phyloP scores from a whole-genome alignment of 2,888 invertebrate genomes.

The Dermolepida albohirtum region DNA sequence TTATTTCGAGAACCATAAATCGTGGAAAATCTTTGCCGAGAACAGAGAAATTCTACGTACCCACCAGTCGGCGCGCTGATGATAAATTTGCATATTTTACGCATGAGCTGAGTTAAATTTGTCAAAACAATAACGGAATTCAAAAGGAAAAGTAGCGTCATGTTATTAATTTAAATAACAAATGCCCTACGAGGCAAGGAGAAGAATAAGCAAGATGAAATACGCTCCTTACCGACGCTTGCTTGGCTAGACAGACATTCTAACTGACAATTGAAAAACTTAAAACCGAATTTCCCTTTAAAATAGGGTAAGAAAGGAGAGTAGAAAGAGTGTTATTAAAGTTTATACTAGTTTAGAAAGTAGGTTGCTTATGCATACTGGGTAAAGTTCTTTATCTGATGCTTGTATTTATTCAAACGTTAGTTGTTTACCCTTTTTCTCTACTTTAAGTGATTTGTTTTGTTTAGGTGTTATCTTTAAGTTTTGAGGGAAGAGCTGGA shows the following conservation, averaged over 20 bases:
- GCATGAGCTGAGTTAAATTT: slow-evolving; percentile 43
- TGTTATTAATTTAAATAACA: slow-evolving; percentile 39
- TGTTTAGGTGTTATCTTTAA: background rate
- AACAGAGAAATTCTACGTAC: slow-evolving; percentile 3
- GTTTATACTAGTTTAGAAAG: slow-evolving; percentile 11
- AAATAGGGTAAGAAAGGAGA: background rate
- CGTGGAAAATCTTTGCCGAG: slow-evolving; percentile 25
- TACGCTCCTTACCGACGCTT: slow-evolving; percentile 10
- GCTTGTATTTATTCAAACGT: background rate
- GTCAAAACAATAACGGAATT: slow-evolving; percentile 42
- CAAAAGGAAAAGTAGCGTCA: slow-evolving; percentile 25
- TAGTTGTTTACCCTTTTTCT: background rate
- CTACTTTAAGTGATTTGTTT: slow-evolving; percentile 3
- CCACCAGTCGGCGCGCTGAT: slow-evolving; percentile 18
- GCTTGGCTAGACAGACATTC: slow-evolving; percentile 6
- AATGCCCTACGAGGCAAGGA: slow-evolving; percentile 16
- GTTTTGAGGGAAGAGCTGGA: too few relatives aligned
- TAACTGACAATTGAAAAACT: slow-evolving; percentile 18
- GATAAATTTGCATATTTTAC: slow-evolving; percentile 48
- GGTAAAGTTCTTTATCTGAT: background rate
- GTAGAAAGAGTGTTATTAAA: slow-evolving; percentile 5
- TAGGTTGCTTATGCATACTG: background rate
- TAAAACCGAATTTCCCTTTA: slow-evolving; percentile 16
- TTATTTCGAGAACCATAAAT: slow-evolving; percentile 31
- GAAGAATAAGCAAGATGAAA: slow-evolving; percentile 17